Base-by-base conservation (phyloP, 2,113 vertebrate species). In the Clarias macrocephalus region DNA sequence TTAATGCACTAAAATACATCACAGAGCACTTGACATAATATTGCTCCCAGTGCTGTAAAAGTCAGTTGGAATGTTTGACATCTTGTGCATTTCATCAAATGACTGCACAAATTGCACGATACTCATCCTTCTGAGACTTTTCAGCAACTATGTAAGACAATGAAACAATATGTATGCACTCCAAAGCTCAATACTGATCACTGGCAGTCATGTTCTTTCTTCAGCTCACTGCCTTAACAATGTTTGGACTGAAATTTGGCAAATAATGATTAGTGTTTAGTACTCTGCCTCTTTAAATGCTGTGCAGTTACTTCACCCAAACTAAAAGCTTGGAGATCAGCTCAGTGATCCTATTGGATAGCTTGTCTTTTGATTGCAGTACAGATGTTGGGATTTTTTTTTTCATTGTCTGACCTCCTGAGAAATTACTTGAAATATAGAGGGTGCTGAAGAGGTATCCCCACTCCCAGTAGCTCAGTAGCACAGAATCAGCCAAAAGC, bases 381-480 rank as follows among this genome's bases (percentile, higher is more conserved):
- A 73, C 52, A 54, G 87, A 66, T 60, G 19, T 70, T 37, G 42
- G 72, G 30, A 54, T 76, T 16, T 83, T 89, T 65, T 88, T 70
- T 52, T 60, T 16, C 65, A 86, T 62, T 76, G 84, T 76, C 89
- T 85, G 76, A 90, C 89, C 91, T 94, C 93, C 94, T 94, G 93
- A 94, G 92, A 93, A 93, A 93, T 94, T 91, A 95, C 94, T 95
- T 95, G 93, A 95, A 95, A 91, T 88, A 89, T 89, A 91, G 92
- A 94, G 91, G 92, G 88, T 76, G 88, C 91, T 88, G 88, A 87
- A 87, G 86, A 91, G 89, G 92, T 90, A 89, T 88, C 92, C 91
- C 82, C 88, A 81, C 57, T 81, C 92, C 93, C 91, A 89, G 93
- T 93, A 93, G 93, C 93, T 94, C 52, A 91, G 92, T 93, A 93